These are phyloP conservation scores for Bombus waltoni DNA, from an alignment of 1,140 invertebrate species.

Conservation along the genomic window DNA sequence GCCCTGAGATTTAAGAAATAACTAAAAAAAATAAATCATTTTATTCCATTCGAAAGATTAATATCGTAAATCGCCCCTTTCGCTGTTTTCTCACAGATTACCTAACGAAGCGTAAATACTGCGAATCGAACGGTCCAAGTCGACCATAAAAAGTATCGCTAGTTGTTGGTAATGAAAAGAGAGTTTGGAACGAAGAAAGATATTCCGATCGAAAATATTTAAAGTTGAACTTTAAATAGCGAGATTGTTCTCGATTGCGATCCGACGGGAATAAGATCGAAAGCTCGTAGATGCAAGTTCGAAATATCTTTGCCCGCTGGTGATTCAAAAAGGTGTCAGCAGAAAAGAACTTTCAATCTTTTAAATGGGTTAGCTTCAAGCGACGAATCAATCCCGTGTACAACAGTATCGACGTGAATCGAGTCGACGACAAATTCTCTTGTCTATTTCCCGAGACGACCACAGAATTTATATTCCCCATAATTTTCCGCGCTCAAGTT, in stretches of 20 bases:
- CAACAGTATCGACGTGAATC: not conserved
- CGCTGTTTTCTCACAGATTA: too few relatives aligned
- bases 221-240: not conserved
- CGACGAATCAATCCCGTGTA: not conserved
- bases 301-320: not conserved
- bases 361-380: conserved; percentile 18
- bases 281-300: not conserved
- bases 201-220: too few relatives aligned
- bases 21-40: too few relatives aligned
- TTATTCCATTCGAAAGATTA: too few relatives aligned
- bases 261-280: not conserved
- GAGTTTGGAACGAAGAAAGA: not conserved
- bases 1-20: too few relatives aligned
- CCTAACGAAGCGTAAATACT: too few relatives aligned
- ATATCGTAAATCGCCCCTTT: too few relatives aligned
- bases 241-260: not conserved
- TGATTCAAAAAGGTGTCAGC: not conserved
- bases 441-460: not conserved
- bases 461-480: not conserved
- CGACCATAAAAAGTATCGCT: not conserved
- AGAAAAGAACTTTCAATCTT: conserved; percentile 16
- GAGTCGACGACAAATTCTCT: conserved; percentile 3
- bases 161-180: not conserved
- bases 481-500: not conserved
- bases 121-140: not conserved